These are phyloP conservation scores for Melinaea menophilus DNA, from an alignment of 2,888 invertebrate genomes.

Conservation along the genomic window DNA sequence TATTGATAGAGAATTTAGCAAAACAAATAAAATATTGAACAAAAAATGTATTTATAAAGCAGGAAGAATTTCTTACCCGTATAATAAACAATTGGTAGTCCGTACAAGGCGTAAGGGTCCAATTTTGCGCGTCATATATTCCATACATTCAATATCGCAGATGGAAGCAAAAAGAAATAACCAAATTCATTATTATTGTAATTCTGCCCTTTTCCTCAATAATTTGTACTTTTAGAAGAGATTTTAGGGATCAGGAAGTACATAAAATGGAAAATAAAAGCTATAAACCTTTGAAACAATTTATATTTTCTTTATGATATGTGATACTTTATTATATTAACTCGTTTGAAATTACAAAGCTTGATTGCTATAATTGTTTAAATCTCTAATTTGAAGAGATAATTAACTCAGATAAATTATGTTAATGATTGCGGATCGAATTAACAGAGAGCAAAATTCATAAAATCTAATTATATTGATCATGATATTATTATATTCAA, in stretches of 20 bases:
- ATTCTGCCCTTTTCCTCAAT: neutral
- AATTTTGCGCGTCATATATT: conserved; percentile 20
- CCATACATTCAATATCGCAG: conserved; percentile 15
- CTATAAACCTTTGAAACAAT: neutral
- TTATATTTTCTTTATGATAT: neutral
- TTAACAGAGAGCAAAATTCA: neutral
- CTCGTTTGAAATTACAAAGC: neutral
- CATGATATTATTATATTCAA: too few species aligned
- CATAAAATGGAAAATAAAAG: neutral
- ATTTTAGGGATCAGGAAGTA: neutral
- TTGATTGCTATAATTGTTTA: conserved; percentile 2
- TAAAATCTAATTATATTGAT: too few species aligned
- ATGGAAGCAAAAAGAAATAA: conserved; percentile 17
- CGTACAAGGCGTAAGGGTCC: neutral
- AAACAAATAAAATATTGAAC: too few species aligned
- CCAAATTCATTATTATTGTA: conserved; percentile 25
- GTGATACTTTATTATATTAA: neutral
- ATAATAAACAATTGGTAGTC: neutral
- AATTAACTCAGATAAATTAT: neutral
- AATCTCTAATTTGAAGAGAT: neutral
- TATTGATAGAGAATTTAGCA: too few species aligned
- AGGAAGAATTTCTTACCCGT: too few species aligned
- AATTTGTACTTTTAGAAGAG: neutral
- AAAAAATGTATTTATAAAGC: too few species aligned
- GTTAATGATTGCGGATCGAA: neutral